These are phyloP conservation scores for Tetragonula carbonaria DNA, from an alignment of 2,888 invertebrate species.

Conservation along the genomic window DNA sequence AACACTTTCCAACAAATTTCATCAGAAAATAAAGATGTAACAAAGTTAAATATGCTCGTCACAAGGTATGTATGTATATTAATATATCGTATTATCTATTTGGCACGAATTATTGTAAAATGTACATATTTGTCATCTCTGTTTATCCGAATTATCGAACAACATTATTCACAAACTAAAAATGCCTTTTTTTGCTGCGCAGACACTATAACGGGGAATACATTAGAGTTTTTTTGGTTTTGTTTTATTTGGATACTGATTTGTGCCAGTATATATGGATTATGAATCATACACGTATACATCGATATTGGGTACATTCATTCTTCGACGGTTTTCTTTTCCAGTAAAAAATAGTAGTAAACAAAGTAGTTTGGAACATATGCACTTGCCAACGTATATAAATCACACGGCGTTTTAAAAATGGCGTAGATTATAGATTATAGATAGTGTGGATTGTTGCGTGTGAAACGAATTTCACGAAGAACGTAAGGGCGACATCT, in stretches of 20 bases:
- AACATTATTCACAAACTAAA: conserved; percentile 16
- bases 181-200: conserved; percentile 18
- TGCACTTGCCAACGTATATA: conserved; percentile 28
- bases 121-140: not conserved
- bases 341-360: conserved; percentile 30
- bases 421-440: too few species aligned
- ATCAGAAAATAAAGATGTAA: conserved; percentile 65
- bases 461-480: not conserved
- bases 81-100: conserved; percentile 32
- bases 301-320: conserved; percentile 40
- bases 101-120: conserved; percentile 65
- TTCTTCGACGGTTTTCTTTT: conserved; percentile 11
- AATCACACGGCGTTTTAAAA: not conserved
- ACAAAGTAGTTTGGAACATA: conserved; percentile 37
- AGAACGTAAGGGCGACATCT: not conserved
- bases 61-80: conserved; percentile 29
- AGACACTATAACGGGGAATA: conserved; percentile 24
- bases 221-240: not conserved
- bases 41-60: conserved; percentile 51
- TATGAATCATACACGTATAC: conserved; percentile 39
- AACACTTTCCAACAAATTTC: conserved; percentile 42
- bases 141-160: not conserved
- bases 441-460: not conserved
- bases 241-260: conserved; percentile 5
- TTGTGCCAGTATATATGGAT: not conserved